phyloP scores from a whole-genome alignment of 2,113 vertebrate genomes.

The Eclectus roratus region DNA sequence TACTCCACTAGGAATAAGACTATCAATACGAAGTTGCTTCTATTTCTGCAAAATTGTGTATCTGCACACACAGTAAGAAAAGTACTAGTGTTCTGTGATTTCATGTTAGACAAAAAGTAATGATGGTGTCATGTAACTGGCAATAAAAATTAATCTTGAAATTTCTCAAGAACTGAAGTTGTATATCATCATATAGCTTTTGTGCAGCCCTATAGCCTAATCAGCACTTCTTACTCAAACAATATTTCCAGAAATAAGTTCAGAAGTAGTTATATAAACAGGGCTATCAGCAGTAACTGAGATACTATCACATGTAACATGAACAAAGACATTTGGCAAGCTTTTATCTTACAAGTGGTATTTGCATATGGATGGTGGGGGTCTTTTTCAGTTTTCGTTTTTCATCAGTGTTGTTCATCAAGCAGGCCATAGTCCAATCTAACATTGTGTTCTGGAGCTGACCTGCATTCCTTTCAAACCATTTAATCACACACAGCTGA shows the following conservation, averaged over 20 bases:
- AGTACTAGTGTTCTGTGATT: neutral
- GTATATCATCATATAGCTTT: neutral
- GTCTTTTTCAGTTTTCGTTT: neutral
- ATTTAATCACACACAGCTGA: slow-evolving; percentile 71
- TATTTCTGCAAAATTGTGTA: neutral
- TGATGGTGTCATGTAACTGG: neutral
- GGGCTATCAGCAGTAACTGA: neutral
- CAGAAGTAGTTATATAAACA: neutral
- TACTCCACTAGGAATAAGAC: neutral
- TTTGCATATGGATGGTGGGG: neutral
- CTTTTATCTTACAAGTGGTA: neutral
- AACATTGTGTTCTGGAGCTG: slow-evolving; percentile 35
- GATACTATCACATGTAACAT: neutral
- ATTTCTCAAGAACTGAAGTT: neutral
- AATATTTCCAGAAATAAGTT: neutral
- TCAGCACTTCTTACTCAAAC: slow-evolving; percentile 1
- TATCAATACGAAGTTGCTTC: neutral
- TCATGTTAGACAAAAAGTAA: neutral
- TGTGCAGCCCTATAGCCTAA: neutral
- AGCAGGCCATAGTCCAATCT: neutral
- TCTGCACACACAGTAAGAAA: neutral
- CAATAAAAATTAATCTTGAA: neutral
- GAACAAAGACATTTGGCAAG: neutral
- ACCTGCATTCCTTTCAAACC: slow-evolving; percentile 68
- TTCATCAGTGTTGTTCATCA: neutral